Evolutionary conservation across 2,888 invertebrate genomes (phyloP).

Genomic region (Adineta ricciae): DNA sequence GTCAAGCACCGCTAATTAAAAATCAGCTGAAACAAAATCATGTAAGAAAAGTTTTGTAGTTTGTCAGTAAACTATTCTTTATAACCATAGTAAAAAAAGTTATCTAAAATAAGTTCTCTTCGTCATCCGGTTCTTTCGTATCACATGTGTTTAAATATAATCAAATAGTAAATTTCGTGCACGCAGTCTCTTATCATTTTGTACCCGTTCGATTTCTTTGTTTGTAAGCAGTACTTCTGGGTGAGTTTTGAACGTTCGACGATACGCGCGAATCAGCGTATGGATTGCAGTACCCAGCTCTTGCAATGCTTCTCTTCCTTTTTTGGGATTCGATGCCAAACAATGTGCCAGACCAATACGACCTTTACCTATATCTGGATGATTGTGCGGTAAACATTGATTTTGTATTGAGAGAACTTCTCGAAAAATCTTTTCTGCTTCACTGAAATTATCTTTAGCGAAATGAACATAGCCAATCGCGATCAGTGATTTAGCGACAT

Average conservation of each 20-base stretch:
- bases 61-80: no score
- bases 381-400: background rate
- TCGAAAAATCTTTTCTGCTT: background rate
- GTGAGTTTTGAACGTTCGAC: background rate
- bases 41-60: no score
- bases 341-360: background rate
- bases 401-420: background rate
- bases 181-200: background rate
- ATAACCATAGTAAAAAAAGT: no score
- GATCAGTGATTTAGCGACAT: background rate
- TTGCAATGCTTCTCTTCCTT: background rate
- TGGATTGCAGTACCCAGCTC: background rate
- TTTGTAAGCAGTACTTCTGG: background rate
- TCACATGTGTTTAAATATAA: background rate
- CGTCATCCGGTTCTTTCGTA: no score
- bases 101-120: no score
- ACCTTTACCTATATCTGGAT: background rate
- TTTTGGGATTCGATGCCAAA: background rate
- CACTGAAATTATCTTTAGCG: background rate
- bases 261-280: background rate
- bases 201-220: background rate
- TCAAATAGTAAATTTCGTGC: background rate
- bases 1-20: no score
- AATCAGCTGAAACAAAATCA: no score
- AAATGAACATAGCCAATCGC: background rate